Evolutionary conservation across 2,113 vertebrate genomes (phyloP).

Genomic region (Alaudala cheleensis): DNA sequence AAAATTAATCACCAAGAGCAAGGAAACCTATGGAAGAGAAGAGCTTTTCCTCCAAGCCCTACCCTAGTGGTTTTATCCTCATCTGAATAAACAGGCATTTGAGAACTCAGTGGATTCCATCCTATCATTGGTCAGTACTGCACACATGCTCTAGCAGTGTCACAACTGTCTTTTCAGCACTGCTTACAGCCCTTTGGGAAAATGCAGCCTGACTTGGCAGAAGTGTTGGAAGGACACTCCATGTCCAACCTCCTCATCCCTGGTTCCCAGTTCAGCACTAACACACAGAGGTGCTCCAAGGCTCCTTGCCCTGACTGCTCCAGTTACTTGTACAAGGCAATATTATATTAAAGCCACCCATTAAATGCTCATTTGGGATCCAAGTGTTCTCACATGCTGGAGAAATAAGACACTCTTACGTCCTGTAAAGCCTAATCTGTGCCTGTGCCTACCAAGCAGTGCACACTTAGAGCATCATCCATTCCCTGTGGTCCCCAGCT

Average conservation of each 20-base stretch:
- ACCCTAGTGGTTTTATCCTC: not conserved
- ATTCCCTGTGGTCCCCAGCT: not conserved
- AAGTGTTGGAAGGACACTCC: not conserved
- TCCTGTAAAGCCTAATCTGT: not conserved
- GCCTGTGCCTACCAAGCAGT: not conserved
- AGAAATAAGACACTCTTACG: not conserved
- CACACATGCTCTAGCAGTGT: fast-evolving
- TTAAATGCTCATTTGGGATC: not conserved
- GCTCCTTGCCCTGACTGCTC: not conserved
- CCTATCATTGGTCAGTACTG: not conserved
- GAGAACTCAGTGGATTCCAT: not conserved
- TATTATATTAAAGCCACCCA: not conserved
- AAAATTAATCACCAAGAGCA: not conserved
- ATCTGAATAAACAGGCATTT: not conserved
- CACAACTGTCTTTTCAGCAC: not conserved
- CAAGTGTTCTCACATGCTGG: not conserved
- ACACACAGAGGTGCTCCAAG: not conserved
- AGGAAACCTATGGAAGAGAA: not conserved
- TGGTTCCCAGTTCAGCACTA: not conserved
- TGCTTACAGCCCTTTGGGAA: not conserved
- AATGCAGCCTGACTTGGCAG: not conserved
- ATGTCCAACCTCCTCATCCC: not conserved
- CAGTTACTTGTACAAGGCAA: not conserved
- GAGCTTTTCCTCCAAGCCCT: not conserved
- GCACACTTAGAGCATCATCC: not conserved